Evolutionary conservation across 1,140 invertebrate genomes (phyloP), one percentile per base, ranked within the genome.

Genomic region (Meloidogyne hapla): DNA sequence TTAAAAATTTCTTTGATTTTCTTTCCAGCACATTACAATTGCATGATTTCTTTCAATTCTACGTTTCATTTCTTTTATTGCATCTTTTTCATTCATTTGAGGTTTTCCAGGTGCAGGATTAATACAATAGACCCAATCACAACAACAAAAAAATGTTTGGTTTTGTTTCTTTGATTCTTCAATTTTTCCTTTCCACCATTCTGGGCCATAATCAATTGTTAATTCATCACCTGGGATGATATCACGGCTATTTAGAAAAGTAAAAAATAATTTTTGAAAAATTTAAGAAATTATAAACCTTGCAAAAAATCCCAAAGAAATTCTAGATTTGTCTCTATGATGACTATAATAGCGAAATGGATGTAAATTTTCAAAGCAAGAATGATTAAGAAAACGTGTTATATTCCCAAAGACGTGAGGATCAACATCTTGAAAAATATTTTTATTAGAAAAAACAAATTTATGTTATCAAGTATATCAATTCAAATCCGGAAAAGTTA

Each of bases 361-460:
- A 15, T 75, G 56, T 6, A 78, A 23, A 62, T 78, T 78, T 48
- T 65, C 63, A 66, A 80, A 72, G 38, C 77, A 78, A 18, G 77
- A 78, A 40, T 78, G 77, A 64, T 78, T 78, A 38, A 78, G 68
- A 75, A 78, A 78, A 28, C 77, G 77, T n/a, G 77, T 45, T 21
- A 78, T 78, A 56, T 78, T 78, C 1, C 77, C 77, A 62, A 72
- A 78, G 45, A 28, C 23, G 21, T 69, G 67, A n/a, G 77, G 77
- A 72, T 78, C 77, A n/a, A 78, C 77, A 25, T 73, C 69, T 72
- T 23, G n/a, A 45, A 72, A 26, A 28, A 28, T 69, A n/a, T 23
- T 4, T 40, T 13, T 68, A n/a, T n/a, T 25, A 8, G n/a, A 33
- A 68, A 66, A 65, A 65, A 18, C 2, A 64, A 64, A 23, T 26